Percentiles rank a stretch among this genome's conserved stretches.
Evolutionary conservation across 2,797 vertebrate species (phyloP).

Genomic region (Fundulus diaphanus): DNA sequence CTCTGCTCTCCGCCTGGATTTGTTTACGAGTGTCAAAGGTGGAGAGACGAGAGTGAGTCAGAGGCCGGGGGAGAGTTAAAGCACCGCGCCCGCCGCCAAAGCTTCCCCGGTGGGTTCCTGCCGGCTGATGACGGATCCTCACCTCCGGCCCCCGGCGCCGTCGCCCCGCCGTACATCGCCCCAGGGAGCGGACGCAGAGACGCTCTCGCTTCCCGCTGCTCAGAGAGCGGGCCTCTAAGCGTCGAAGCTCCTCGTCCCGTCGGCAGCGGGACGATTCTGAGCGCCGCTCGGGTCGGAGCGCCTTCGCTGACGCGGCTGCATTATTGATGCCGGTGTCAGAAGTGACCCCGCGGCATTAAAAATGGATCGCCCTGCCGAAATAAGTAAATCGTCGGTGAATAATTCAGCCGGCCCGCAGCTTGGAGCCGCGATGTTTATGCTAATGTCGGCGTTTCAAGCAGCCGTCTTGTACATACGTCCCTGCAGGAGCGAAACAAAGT

Average conservation of each 20-base stretch:
- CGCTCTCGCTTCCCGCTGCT: conserved; percentile 9
- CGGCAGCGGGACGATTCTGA: conserved; percentile 28
- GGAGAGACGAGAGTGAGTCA: conserved; percentile 25
- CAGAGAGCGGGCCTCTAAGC: conserved; percentile 34
- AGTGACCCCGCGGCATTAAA: conserved; percentile 79
- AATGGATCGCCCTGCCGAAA: conserved; percentile 75
- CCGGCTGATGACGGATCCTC: conserved; percentile 56
- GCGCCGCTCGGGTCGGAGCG: conserved; percentile 19
- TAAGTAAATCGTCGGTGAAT: conserved; percentile 79
- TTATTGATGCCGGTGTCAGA: conserved; percentile 74
- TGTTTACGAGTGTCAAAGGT: conserved; percentile 45
- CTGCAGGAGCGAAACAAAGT: conserved; percentile 33
- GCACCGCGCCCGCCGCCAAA: conserved; percentile 45
- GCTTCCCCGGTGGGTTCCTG: conserved; percentile 51
- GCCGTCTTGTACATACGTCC: conserved; percentile 46
- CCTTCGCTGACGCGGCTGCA: conserved; percentile 53
- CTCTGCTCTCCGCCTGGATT: too few relatives aligned
- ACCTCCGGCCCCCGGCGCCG: conserved; percentile 38
- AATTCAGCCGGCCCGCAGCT: conserved; percentile 68
- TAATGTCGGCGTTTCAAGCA: conserved; percentile 75
- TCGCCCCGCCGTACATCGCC: conserved; percentile 44
- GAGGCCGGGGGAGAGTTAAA: conserved; percentile 43
- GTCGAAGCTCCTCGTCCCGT: conserved; percentile 15
- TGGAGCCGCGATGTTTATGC: conserved; percentile 68
- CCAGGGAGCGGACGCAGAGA: conserved; percentile 32